Evolutionary conservation across 37 sponge, comb jelly and placozoan species (phyloP).

Genomic region (Amphimedon queenslandica): DNA sequence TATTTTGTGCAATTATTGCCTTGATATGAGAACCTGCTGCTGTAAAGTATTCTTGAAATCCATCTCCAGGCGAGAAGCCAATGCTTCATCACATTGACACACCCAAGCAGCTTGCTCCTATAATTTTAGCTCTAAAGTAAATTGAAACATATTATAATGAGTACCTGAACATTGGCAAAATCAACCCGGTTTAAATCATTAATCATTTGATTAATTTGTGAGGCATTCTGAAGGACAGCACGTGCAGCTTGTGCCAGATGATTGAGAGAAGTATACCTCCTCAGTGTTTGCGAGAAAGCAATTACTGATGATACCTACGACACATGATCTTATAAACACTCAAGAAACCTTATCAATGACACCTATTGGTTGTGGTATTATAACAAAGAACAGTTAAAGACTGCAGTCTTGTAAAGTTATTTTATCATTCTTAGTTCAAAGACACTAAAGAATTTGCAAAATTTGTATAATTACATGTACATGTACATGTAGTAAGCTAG

Average conservation of each 20-base stretch:
- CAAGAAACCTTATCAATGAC: too few species aligned
- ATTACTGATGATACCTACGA: conserved; percentile 78
- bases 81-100: conserved; percentile 94
- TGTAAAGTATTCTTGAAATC: conserved; percentile 94
- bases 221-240: conserved; percentile 95
- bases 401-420: not conserved
- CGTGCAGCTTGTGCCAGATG: conserved; percentile 98
- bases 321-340: too few species aligned
- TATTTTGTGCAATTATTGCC: not conserved
- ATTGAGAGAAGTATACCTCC: conserved; percentile 98
- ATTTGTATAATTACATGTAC: conserved; percentile 2
- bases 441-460: too few species aligned
- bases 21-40: conserved; percentile 39
- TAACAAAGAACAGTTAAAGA: too few species aligned
- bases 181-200: conserved; percentile 94
- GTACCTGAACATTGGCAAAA: conserved; percentile 94
- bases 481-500: not conserved
- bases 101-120: conserved; percentile 99
- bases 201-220: conserved; percentile 93
- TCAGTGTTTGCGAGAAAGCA: conserved; percentile 96
- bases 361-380: too few species aligned
- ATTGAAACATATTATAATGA: not conserved
- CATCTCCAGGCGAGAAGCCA: conserved; percentile 78
- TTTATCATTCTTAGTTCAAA: too few species aligned
- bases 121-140: too few species aligned